A percentile compares a stretch with the other conserved stretches of the same genome.
phyloP scores from a whole-genome alignment of 2,797 vertebrate genomes.

The Epinephelus awoara region DNA sequence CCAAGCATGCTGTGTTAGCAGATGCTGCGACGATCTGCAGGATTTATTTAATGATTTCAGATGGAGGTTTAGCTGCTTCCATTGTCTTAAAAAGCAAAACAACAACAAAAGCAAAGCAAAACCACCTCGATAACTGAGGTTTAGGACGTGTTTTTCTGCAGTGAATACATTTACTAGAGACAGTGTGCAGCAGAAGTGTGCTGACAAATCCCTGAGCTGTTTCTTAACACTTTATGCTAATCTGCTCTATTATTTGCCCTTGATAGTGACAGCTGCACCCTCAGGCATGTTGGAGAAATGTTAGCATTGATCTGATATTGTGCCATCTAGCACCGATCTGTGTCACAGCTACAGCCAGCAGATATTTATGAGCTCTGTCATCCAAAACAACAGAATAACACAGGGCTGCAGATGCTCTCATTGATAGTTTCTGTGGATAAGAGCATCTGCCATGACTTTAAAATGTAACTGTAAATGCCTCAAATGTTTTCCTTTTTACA shows the following conservation, averaged over 20 bases:
- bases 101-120: not conserved
- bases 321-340: slow-evolving; percentile 26
- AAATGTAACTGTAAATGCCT: not conserved
- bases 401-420: slow-evolving; percentile 17
- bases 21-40: slow-evolving; percentile 38
- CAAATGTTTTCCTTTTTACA: not conserved
- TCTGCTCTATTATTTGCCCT: slow-evolving; percentile 61
- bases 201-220: slow-evolving; percentile 32
- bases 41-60: slow-evolving; percentile 37
- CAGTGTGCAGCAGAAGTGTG: slow-evolving; percentile 14
- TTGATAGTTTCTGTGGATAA: slow-evolving; percentile 16
- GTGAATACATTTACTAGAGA: slow-evolving; percentile 35
- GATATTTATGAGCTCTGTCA: slow-evolving; percentile 28
- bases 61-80: not conserved
- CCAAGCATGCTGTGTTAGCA: slow-evolving; percentile 52
- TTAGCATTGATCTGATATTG: slow-evolving; percentile 39
- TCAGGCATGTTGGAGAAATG: slow-evolving; percentile 37
- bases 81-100: not conserved
- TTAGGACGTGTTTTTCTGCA: slow-evolving; percentile 10
- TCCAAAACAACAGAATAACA: slow-evolving; percentile 11
- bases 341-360: slow-evolving; percentile 10
- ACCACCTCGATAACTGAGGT: not conserved
- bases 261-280: slow-evolving; percentile 51
- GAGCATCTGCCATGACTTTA: slow-evolving; percentile 10
- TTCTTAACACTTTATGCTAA: slow-evolving; percentile 57